These are phyloP conservation scores for Siniperca knerii DNA, from an alignment of 2,113 vertebrate genomes.

Conservation along the genomic window DNA sequence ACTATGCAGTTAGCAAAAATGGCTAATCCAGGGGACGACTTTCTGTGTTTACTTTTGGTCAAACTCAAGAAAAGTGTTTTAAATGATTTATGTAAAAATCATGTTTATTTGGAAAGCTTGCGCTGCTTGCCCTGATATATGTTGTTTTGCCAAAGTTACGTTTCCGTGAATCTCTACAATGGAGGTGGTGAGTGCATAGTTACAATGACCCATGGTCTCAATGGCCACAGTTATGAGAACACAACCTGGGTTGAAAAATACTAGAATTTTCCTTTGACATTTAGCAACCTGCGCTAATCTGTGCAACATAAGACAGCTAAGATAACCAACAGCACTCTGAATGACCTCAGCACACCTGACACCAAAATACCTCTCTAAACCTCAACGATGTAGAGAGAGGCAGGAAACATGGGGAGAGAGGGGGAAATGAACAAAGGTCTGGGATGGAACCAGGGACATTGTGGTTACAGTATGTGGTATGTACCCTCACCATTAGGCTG, in stretches of 20 bases:
- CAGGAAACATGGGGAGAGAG: neutral
- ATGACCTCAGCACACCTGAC: neutral
- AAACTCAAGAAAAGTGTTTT: neutral
- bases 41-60: neutral
- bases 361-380: neutral
- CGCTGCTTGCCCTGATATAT: neutral
- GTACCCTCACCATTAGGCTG: neutral
- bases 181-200: neutral
- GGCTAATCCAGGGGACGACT: neutral
- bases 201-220: neutral
- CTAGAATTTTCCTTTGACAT: neutral
- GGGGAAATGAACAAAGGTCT: neutral
- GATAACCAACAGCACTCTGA: neutral
- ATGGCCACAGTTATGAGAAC: neutral
- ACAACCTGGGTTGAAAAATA: neutral
- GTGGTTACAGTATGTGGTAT: neutral
- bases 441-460: neutral
- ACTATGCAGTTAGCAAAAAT: neutral
- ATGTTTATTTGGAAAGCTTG: neutral
- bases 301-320: neutral
- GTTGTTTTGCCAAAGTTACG: neutral
- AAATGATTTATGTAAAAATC: neutral
- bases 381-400: neutral
- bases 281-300: neutral
- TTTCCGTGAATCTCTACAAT: neutral